These are phyloP conservation scores for Aldabrachelys gigantea DNA, from an alignment of 2,113 vertebrate species.

Conservation along the genomic window DNA sequence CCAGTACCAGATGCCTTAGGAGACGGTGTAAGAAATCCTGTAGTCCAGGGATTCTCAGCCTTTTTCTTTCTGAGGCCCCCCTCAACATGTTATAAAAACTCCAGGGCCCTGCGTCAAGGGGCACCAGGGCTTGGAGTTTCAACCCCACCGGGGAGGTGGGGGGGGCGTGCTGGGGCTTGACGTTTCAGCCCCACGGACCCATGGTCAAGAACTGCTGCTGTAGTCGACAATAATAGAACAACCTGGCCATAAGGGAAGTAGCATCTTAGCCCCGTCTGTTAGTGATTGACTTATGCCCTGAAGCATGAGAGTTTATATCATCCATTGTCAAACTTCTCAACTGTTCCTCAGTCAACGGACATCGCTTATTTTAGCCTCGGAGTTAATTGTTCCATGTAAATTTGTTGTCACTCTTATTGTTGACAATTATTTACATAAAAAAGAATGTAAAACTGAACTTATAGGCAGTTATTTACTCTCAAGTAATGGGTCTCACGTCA, in stretches of 20 bases:
- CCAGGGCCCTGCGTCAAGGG: too few relatives aligned
- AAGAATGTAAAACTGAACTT: background rate
- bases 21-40: background rate
- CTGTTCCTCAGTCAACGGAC: background rate
- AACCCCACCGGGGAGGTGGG: fast-evolving
- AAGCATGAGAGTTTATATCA: background rate
- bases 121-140: too few relatives aligned
- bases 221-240: background rate
- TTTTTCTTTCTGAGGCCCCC: too few relatives aligned
- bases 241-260: background rate
- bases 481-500: background rate
- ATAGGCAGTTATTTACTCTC: background rate
- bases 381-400: background rate
- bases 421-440: background rate
- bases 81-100: too few relatives aligned
- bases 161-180: too few relatives aligned
- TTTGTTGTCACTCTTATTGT: background rate
- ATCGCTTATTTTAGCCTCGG: background rate
- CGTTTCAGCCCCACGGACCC: too few relatives aligned
- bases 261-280: background rate
- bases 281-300: background rate
- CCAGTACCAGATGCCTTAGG: background rate
- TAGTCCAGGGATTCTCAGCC: too few relatives aligned
- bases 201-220: too few relatives aligned
- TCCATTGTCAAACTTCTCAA: background rate